phyloP scores from a whole-genome alignment of 2,888 invertebrate genomes.

The Cephus rjabovi region DNA sequence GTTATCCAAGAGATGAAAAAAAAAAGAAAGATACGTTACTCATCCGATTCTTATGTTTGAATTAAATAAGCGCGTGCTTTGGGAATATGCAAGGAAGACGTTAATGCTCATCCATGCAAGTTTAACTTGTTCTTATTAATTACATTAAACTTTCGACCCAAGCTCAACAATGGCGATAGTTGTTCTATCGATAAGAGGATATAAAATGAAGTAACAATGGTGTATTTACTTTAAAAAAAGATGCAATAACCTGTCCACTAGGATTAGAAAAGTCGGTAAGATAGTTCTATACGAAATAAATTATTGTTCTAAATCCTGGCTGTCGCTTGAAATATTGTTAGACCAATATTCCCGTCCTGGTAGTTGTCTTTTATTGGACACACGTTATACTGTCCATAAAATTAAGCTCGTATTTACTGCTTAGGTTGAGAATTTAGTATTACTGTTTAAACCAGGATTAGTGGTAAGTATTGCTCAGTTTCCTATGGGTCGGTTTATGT shows the following conservation, averaged over 20 bases:
- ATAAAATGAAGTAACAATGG: conserved; percentile 21
- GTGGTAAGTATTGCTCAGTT: too few relatives aligned
- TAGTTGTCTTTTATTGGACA: neutral
- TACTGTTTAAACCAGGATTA: too few relatives aligned
- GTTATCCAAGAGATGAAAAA: too few relatives aligned
- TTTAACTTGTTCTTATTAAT: neutral
- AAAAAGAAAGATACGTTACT: too few relatives aligned
- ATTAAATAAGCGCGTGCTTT: too few relatives aligned
- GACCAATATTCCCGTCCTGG: too few relatives aligned
- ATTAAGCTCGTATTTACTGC: neutral
- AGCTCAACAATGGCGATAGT: conserved; percentile 17
- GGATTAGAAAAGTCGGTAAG: conserved; percentile 31
- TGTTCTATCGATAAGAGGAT: conserved; percentile 25
- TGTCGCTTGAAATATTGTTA: neutral
- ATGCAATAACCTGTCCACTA: conserved; percentile 56
- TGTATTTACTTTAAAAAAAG: conserved; percentile 31
- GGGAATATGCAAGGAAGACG: neutral
- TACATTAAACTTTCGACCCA: neutral
- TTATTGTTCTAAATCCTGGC: conserved; percentile 50
- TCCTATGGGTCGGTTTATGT: too few relatives aligned
- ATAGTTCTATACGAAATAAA: conserved; percentile 48
- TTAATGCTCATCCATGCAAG: neutral
- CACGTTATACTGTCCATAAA: neutral
- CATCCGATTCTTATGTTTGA: too few relatives aligned
- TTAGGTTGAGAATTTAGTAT: too few relatives aligned